Conservation (phyloP, 2,888 invertebrate species). For the Volucella bombylans region DNA sequence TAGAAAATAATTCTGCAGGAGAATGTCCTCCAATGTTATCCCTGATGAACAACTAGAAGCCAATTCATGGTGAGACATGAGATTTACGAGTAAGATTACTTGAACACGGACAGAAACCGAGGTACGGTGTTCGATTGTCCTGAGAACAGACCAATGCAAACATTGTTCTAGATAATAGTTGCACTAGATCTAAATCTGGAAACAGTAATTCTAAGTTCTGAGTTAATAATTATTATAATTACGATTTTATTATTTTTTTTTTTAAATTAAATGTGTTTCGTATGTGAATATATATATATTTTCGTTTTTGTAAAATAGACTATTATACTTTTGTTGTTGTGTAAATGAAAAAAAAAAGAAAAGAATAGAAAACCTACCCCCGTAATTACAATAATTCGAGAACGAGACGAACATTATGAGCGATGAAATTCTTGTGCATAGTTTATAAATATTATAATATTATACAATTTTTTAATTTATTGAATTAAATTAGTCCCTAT, state of each 20-base stretch:
- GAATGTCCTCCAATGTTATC: slow-evolving; percentile 54
- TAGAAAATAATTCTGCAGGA: slow-evolving; percentile 30
- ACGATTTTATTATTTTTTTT: too few species aligned
- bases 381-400: slow-evolving; percentile 41
- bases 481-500: slow-evolving; percentile 61
- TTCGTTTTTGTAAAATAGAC: slow-evolving; percentile 62
- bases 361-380: neutral
- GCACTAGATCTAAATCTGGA: slow-evolving; percentile 3
- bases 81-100: neutral
- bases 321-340: slow-evolving; percentile 51
- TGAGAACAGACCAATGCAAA: slow-evolving; percentile 61
- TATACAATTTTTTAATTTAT: slow-evolving; percentile 69
- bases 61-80: neutral
- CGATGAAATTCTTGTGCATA: slow-evolving; percentile 66
- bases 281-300: slow-evolving; percentile 58
- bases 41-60: slow-evolving; percentile 52
- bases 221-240: neutral
- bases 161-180: slow-evolving; percentile 57
- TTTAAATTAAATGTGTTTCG: slow-evolving; percentile 62
- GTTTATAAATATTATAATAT: slow-evolving; percentile 28
- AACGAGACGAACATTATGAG: slow-evolving; percentile 59
- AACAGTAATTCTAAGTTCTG: slow-evolving; percentile 52
- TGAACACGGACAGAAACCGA: slow-evolving; percentile 31
- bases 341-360: slow-evolving; percentile 50
- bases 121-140: slow-evolving; percentile 13